A percentile compares a stretch with the other conserved stretches of the same genome.
phyloP scores from a whole-genome alignment of 2,113 vertebrate genomes.

The Hucho hucho region DNA sequence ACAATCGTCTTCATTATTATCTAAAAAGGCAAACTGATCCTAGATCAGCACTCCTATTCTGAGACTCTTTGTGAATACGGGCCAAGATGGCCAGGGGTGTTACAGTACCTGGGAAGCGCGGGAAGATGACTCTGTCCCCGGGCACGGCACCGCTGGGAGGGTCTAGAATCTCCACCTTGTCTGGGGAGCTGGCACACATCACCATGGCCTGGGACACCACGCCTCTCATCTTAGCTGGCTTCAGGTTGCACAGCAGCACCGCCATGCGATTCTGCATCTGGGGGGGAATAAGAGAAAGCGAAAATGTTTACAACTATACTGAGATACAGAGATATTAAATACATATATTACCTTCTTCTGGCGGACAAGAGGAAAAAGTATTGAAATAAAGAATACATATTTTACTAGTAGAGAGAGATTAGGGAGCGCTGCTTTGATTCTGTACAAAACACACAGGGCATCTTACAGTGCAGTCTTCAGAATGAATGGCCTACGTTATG shows the following conservation, averaged over 20 bases:
- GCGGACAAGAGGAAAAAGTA: no score
- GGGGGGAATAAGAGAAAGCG: not conserved
- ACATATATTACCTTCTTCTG: no score
- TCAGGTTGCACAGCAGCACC: conserved; percentile 91
- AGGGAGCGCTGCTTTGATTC: no score
- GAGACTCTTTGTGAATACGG: no score
- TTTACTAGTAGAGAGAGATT: not conserved
- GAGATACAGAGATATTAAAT: no score
- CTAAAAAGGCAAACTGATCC: no score
- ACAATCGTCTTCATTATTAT: no score
- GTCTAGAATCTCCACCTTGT: conserved; percentile 89
- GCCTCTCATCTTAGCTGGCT: conserved; percentile 89
- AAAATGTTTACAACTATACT: not conserved
- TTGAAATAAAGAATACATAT: no score
- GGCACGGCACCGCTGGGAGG: conserved; percentile 82
- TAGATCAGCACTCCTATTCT: no score
- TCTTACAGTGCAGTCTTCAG: no score
- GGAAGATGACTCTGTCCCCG: conserved; percentile 86
- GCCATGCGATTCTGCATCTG: conserved; percentile 96
- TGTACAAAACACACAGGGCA: not conserved
- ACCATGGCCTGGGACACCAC: conserved; percentile 90
- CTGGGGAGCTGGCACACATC: conserved; percentile 91
- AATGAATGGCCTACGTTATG: no score
- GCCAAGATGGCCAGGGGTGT: not conserved
- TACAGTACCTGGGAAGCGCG: conserved; percentile 83